Base-by-base conservation (phyloP, 2,113 vertebrate species). In the Carollia perspicillata region DNA sequence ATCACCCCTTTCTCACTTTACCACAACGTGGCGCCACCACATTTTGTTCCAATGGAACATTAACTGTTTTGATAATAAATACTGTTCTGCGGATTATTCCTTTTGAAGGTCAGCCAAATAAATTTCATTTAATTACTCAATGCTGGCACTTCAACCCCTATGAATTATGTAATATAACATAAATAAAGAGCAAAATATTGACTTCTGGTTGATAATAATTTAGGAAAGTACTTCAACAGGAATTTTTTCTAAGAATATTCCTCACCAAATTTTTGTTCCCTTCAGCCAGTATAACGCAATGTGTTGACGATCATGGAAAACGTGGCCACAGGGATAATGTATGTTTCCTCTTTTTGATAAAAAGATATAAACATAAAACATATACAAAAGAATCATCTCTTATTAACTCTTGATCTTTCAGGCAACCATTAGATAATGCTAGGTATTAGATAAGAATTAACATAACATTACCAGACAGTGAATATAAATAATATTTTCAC, bases 71-170 rank as follows among this genome's bases (percentile, higher is more conserved):
- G 30, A 77, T 37, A 87, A 80, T 49, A 94, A 95, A 94, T 65
- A 53, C 6, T 18, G 30, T 5, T 53, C 7, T 89, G 42, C 91
- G 5, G 42, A 94, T 79, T 93, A 35, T 12, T 42, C 16, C 90
- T 95, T 96, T 74, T 94, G 51, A 77, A 95, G 30, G 37, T 1
- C 12, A 51, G 33, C 1, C 0, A 0, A 68, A 66, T 35, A 93
- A 35, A 80, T 60, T 86, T 69, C 58, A 93, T 93, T 96, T 95
- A 83, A 95, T 89, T 95, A 94, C 66, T 88, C 90, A 72, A 55
- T 49, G 83, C 35, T 66, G 58, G 9, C 28, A n/a, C 12, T 89
- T 94, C 16, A 72, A 92, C 10, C 66, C 90, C 90, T 11, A 13
- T 55, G 5, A 77, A 55, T 72, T 85, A 69, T 53, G 33, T 40